phyloP scores from a whole-genome alignment of 1,140 invertebrate genomes.

The Limonius californicus region DNA sequence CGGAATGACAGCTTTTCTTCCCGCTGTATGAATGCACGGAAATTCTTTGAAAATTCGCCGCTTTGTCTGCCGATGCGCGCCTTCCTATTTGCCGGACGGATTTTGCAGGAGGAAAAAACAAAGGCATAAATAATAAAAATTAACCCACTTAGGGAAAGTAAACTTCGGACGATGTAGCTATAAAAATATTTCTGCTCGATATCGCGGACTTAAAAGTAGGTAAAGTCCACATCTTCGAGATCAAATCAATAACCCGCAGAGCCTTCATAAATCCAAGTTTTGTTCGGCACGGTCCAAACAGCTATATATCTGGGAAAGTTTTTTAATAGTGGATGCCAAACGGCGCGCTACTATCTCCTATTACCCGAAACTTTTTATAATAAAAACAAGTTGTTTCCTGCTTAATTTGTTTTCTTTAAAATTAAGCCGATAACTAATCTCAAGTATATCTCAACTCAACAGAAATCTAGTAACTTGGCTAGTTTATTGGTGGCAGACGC shows the following conservation, averaged over 20 bases:
- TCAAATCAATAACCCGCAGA: slow-evolving; percentile 29
- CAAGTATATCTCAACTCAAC: too few species aligned
- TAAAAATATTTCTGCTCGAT: neutral
- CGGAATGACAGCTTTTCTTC: neutral
- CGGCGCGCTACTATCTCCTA: slow-evolving; percentile 24
- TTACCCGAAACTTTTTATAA: slow-evolving; percentile 19
- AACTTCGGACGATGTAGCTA: slow-evolving; percentile 14
- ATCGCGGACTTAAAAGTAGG: slow-evolving; percentile 17
- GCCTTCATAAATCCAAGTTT: slow-evolving; percentile 28
- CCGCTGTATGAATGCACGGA: neutral
- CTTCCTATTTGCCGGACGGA: too few species aligned
- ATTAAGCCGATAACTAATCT: too few species aligned
- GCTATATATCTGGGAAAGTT: slow-evolving; percentile 27
- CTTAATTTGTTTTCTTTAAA: neutral
- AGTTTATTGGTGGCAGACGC: too few species aligned
- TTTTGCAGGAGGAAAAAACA: slow-evolving; percentile 6
- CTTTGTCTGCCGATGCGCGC: too few species aligned
- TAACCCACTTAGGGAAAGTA: slow-evolving; percentile 7
- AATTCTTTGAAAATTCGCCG: too few species aligned
- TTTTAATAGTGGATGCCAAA: slow-evolving; percentile 30
- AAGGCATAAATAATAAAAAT: slow-evolving; percentile 12
- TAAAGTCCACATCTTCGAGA: slow-evolving; percentile 21
- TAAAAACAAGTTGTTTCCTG: slow-evolving; percentile 2
- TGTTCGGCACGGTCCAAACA: slow-evolving; percentile 22
- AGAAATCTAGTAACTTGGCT: too few species aligned